Percentiles rank a stretch among this genome's conserved stretches.
Evolutionary conservation across 1,140 invertebrate genomes (phyloP).

Genomic region (Lepidurus apus): DNA sequence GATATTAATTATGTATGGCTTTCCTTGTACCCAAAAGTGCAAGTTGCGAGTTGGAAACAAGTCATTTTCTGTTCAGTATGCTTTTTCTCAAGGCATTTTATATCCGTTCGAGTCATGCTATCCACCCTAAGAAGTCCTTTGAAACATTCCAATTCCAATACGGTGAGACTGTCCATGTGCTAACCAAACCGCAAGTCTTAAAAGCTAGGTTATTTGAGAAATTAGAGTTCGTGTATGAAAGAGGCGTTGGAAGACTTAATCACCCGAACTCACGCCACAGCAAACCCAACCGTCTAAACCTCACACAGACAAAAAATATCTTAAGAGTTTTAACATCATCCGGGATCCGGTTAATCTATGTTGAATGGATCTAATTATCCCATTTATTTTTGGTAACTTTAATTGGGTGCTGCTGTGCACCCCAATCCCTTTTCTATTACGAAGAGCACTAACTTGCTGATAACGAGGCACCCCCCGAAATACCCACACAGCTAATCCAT

Average conservation of each 20-base stretch:
- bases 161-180: slow-evolving; percentile 8
- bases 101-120: neutral
- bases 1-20: neutral
- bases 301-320: too few relatives aligned
- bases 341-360: neutral
- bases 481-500: neutral
- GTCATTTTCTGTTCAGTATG: neutral
- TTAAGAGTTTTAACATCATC: too few relatives aligned
- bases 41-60: neutral
- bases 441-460: neutral
- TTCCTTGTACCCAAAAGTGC: neutral
- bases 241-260: slow-evolving; percentile 14
- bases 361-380: neutral
- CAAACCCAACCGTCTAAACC: too few relatives aligned
- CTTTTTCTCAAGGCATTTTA: neutral
- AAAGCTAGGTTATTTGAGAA: neutral
- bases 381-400: neutral
- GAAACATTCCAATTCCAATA: neutral
- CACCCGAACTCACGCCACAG: neutral
- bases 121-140: neutral
- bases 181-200: neutral
- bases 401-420: neutral
- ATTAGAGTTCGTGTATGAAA: neutral
- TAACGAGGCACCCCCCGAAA: neutral
- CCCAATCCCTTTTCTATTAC: neutral